Evolutionary conservation across 2,888 invertebrate genomes (phyloP).

Genomic region (Drosophila formosana): DNA sequence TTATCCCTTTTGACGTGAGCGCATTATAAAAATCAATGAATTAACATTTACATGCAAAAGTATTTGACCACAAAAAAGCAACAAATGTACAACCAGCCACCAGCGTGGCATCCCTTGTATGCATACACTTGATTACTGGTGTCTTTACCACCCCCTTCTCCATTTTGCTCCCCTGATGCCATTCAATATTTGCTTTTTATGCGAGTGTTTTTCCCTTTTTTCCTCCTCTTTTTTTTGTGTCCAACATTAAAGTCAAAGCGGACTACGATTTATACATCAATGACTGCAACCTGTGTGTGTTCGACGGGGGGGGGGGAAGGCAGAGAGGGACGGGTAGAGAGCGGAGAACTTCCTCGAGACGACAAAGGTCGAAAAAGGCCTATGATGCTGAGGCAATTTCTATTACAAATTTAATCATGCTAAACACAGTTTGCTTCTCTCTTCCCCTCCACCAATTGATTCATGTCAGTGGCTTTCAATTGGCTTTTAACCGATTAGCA

Average conservation of each 20-base stretch:
- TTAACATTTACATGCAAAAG: constrained; percentile 78
- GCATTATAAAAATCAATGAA: constrained; percentile 80
- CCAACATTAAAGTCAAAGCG: constrained; percentile 53
- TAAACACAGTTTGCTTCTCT: constrained; percentile 63
- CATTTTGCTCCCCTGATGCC: neutral
- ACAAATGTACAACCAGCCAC: constrained; percentile 72
- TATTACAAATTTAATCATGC: constrained; percentile 78
- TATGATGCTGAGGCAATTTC: constrained; percentile 47
- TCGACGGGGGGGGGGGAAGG: neutral
- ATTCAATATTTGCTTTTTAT: constrained; percentile 70
- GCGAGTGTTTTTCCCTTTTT: constrained; percentile 55
- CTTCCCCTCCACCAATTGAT: constrained; percentile 60
- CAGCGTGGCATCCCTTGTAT: constrained; percentile 58
- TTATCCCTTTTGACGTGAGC: constrained; percentile 69
- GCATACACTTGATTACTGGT: constrained; percentile 77
- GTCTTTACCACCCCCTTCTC: constrained; percentile 44
- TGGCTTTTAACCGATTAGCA: constrained; percentile 76
- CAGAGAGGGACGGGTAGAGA: neutral
- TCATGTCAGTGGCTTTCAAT: constrained; percentile 76
- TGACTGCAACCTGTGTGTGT: constrained; percentile 7
- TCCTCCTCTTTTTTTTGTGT: constrained; percentile 22
- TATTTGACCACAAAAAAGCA: constrained; percentile 80
- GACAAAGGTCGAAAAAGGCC: constrained; percentile 40
- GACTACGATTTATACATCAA: constrained; percentile 49
- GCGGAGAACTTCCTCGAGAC: constrained; percentile 15